These are phyloP conservation scores for Oscheius sp. DNA, from an alignment of 2,888 invertebrate species.

Conservation along the genomic window DNA sequence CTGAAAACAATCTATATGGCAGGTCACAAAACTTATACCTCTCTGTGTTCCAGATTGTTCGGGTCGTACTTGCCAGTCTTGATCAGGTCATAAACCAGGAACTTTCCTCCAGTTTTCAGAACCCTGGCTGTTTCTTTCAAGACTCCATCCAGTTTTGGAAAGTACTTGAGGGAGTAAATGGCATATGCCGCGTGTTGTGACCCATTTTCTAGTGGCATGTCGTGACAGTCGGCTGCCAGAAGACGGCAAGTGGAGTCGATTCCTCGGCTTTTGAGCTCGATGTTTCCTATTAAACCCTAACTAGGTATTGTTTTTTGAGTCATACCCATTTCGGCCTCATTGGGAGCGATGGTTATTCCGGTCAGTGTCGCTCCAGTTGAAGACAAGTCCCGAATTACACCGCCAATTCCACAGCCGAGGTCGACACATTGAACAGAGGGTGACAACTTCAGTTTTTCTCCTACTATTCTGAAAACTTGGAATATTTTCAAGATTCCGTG, in stretches of 20 bases:
- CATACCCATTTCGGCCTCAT: slow-evolving; percentile 66
- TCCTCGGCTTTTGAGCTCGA: slow-evolving; percentile 42
- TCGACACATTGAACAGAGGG: slow-evolving; percentile 63
- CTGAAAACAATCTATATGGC: slow-evolving; percentile 37
- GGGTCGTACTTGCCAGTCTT: slow-evolving; percentile 68
- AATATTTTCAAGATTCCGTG: neutral
- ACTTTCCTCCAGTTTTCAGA: slow-evolving; percentile 65
- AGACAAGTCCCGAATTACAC: slow-evolving; percentile 68
- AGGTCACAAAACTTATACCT: slow-evolving; percentile 35
- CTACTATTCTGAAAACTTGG: slow-evolving; percentile 13
- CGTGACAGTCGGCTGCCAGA: slow-evolving; percentile 67
- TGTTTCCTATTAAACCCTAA: slow-evolving; percentile 45
- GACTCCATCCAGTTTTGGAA: slow-evolving; percentile 63
- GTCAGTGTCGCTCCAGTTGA: slow-evolving; percentile 65
- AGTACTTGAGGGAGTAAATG: slow-evolving; percentile 71
- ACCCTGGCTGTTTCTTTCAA: slow-evolving; percentile 66
- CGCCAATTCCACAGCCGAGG: slow-evolving; percentile 69
- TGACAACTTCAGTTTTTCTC: slow-evolving; percentile 49
- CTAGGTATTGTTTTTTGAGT: neutral
- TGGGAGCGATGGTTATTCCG: slow-evolving; percentile 69
- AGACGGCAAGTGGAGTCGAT: slow-evolving; percentile 56
- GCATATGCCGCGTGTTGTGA: slow-evolving; percentile 68
- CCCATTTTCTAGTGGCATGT: slow-evolving; percentile 64
- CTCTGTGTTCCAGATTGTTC: slow-evolving; percentile 58
- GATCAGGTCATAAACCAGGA: slow-evolving; percentile 71